These are phyloP conservation scores for Anarsia innoxiella DNA, from an alignment of 2,888 invertebrate genomes.

Conservation along the genomic window DNA sequence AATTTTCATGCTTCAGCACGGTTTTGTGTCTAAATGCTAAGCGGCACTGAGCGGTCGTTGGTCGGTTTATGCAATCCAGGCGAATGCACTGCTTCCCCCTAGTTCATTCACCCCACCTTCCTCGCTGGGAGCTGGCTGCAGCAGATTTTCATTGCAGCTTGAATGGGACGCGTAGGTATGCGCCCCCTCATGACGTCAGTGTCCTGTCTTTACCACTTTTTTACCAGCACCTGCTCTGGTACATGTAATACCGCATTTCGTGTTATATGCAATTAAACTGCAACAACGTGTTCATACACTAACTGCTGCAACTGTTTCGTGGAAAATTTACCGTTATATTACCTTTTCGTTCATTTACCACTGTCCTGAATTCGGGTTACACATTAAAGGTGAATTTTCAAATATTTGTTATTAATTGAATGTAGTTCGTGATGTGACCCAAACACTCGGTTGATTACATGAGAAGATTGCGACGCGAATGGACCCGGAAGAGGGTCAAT, in stretches of 20 bases:
- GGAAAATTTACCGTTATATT: conserved; percentile 4
- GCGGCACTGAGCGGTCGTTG: conserved; percentile 39
- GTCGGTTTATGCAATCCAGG: conserved; percentile 51
- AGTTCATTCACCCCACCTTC: conserved; percentile 52
- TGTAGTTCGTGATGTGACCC: no score
- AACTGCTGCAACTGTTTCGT: conserved; percentile 1
- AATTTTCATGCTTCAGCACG: no score
- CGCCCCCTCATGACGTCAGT: conserved; percentile 27
- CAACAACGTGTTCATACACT: neutral
- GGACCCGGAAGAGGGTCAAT: conserved; percentile 35
- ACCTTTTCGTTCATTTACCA: no score
- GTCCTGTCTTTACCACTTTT: neutral
- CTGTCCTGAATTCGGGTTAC: no score
- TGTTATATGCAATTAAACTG: neutral
- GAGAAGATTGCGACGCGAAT: conserved; percentile 29
- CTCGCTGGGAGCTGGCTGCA: conserved; percentile 30
- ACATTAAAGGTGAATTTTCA: no score
- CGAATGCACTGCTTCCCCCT: conserved; percentile 44
- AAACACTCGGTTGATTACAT: conserved; percentile 18
- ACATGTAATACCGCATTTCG: neutral
- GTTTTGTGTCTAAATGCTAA: conserved; percentile 30
- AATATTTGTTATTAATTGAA: conserved; percentile 5
- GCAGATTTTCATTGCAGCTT: conserved; percentile 49
- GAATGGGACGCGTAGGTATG: conserved; percentile 50
- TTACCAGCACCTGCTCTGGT: neutral